A percentile compares a stretch with the other conserved stretches of the same genome.
phyloP scores from a whole-genome alignment of 2,888 invertebrate genomes.

The Dicranocentrus wangi region DNA sequence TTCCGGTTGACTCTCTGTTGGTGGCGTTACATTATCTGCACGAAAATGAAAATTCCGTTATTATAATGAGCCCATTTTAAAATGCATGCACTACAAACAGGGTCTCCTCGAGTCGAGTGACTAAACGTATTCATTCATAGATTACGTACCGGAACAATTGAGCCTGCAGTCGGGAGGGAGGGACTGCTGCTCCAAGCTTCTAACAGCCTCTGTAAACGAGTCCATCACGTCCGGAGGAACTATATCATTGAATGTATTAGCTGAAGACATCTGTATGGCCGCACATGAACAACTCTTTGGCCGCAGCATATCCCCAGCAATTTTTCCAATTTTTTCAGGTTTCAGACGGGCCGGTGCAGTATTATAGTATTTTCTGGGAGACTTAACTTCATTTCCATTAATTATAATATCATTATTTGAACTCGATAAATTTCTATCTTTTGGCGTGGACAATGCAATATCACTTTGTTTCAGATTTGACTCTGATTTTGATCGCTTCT shows the following conservation, averaged over 20 bases:
- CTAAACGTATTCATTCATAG: no score
- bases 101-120: no score
- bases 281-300: conserved; percentile 73
- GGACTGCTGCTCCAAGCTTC: conserved; percentile 67
- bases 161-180: conserved; percentile 55
- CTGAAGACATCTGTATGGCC: conserved; percentile 57
- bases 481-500: conserved; percentile 88
- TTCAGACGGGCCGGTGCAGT: conserved; percentile 72
- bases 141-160: conserved; percentile 42
- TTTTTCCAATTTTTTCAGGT: conserved; percentile 68
- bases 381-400: conserved; percentile 66
- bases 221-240: conserved; percentile 71
- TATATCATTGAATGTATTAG: conserved; percentile 59
- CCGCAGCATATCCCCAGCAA: conserved; percentile 58
- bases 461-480: conserved; percentile 86
- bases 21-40: conserved; percentile 25
- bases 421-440: conserved; percentile 68
- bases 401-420: conserved; percentile 70
- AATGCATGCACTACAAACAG: no score
- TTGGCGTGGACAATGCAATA: conserved; percentile 67
- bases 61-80: not conserved
- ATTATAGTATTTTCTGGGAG: conserved; percentile 72
- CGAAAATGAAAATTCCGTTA: not conserved
- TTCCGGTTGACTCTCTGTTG: not conserved
- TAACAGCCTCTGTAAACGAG: conserved; percentile 70